Conservation (phyloP, 2,888 invertebrate genomes). For the Autographa gamma region DNA sequence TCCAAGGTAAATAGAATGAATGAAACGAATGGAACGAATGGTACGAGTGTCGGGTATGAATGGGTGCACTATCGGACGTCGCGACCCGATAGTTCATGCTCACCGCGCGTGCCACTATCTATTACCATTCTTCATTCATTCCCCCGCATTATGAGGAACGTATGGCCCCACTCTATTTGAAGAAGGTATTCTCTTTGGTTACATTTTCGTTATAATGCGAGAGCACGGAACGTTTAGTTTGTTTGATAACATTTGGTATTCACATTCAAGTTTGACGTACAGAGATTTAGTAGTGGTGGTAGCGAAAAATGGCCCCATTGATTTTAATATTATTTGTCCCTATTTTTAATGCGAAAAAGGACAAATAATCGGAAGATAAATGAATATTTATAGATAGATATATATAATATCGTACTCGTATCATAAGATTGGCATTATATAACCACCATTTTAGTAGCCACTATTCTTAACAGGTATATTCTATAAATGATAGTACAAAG, state of each 20-base stretch:
- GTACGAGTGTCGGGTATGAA: conserved; percentile 16
- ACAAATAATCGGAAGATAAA: too few species aligned
- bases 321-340: too few species aligned
- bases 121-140: conserved; percentile 47
- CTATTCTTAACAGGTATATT: too few species aligned
- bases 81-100: conserved; percentile 47
- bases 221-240: not conserved
- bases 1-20: conserved; percentile 35
- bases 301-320: too few species aligned
- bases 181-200: not conserved
- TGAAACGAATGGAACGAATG: conserved; percentile 23
- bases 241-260: not conserved
- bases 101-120: conserved; percentile 32
- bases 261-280: not conserved
- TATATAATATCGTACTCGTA: too few species aligned
- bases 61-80: conserved; percentile 13
- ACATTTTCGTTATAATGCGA: not conserved
- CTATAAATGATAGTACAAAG: too few species aligned
- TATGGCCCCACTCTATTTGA: conserved; percentile 19
- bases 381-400: too few species aligned
- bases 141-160: conserved; percentile 41
- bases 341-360: too few species aligned
- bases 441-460: too few species aligned
- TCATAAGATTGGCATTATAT: too few species aligned
- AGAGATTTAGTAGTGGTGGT: not conserved